A percentile compares a stretch with the other conserved stretches of the same genome.
Conservation (phyloP, 2,888 invertebrate genomes). For the Ashinkailepas kermadecensis region DNA sequence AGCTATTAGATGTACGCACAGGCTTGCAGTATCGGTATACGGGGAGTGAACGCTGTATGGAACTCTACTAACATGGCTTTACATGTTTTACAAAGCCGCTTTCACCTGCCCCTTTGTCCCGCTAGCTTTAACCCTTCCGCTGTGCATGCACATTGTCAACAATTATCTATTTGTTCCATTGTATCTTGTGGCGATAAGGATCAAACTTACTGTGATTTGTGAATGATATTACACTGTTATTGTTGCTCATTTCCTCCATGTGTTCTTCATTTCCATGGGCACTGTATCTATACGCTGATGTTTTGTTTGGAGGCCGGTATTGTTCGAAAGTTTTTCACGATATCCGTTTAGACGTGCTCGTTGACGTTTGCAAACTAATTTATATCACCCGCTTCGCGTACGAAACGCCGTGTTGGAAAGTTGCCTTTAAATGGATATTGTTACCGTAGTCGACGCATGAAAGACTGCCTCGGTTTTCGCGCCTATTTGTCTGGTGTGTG, state of each 20-base stretch:
- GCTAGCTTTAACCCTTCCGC: not conserved
- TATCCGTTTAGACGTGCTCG: not conserved
- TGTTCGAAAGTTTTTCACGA: not conserved
- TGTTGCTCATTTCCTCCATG: conserved; percentile 17
- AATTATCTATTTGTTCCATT: conserved; percentile 20
- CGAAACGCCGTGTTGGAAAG: not conserved
- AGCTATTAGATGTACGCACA: conserved; percentile 8
- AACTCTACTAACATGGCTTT: conserved; percentile 4
- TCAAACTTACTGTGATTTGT: conserved; percentile 22
- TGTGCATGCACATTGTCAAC: conserved; percentile 18
- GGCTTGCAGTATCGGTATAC: not conserved
- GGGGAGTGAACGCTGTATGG: not conserved
- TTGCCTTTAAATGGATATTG: conserved; percentile 11
- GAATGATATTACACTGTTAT: conserved; percentile 19
- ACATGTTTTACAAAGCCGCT: conserved; percentile 20
- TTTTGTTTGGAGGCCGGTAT: not conserved
- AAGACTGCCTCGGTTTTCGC: not conserved
- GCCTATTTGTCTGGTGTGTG: not conserved
- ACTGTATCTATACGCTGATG: not conserved
- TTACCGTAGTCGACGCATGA: not conserved
- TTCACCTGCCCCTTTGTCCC: not conserved
- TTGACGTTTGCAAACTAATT: not conserved
- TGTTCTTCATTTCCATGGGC: conserved; percentile 13
- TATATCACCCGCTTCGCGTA: not conserved
- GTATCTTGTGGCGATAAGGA: conserved; percentile 20